Evolutionary conservation across 2,888 invertebrate species (phyloP).

Genomic region (Temnothorax rugatulus): DNA sequence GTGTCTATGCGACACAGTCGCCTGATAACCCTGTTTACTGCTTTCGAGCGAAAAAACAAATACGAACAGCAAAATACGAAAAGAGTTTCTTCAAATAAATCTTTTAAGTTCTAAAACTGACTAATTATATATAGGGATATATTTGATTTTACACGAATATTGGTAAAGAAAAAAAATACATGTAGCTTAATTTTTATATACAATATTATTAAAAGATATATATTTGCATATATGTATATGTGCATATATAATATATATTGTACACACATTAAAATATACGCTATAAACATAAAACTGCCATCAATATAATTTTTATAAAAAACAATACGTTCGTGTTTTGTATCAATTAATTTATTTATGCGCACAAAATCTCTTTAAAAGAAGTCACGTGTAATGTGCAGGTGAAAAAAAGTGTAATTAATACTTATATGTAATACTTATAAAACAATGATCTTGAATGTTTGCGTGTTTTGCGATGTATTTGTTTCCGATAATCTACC

Average conservation of each 20-base stretch:
- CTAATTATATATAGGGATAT: not conserved
- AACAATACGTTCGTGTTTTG: not conserved
- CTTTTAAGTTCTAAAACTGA: not conserved
- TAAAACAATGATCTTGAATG: not conserved
- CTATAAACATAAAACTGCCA: not conserved
- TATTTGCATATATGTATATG: not conserved
- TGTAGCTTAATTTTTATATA: not conserved
- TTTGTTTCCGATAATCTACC: constrained; percentile 20
- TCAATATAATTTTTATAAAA: constrained; percentile 11
- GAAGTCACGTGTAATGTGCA: not conserved
- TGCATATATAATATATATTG: not conserved
- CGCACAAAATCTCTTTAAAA: not conserved
- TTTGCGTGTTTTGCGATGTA: constrained; percentile 5
- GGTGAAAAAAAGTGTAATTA: not conserved
- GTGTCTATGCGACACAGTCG: constrained; percentile 48
- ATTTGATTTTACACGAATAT: not conserved
- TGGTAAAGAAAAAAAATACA: not conserved
- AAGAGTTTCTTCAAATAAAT: constrained; percentile 21
- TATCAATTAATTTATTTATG: not conserved
- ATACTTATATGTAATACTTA: not conserved
- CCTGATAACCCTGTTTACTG: constrained; percentile 66
- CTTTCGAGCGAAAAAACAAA: not conserved
- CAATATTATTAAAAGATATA: not conserved
- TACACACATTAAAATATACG: not conserved
- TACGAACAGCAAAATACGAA: constrained; percentile 12